Evolutionary conservation across 2,113 vertebrate genomes (phyloP).

Genomic region (Toxotes jaculatrix): DNA sequence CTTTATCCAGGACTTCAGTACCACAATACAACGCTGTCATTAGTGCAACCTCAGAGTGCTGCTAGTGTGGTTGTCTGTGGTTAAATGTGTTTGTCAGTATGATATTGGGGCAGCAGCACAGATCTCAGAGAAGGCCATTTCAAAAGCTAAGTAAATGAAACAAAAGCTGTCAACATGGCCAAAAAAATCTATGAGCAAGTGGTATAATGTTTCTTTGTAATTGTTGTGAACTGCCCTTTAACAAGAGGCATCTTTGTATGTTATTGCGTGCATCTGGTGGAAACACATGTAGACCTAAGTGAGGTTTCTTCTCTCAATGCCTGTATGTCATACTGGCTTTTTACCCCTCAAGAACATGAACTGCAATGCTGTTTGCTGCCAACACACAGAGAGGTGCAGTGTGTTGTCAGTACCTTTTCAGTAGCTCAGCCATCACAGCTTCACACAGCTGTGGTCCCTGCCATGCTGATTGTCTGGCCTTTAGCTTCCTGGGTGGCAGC

Average conservation of each 20-base stretch:
- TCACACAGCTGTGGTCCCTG: conserved; percentile 64
- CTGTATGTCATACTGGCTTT: neutral
- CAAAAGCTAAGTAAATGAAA: neutral
- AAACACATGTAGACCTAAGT: neutral
- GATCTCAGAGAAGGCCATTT: neutral
- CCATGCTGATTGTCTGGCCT: conserved; percentile 77
- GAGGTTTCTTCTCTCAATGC: conserved; percentile 1
- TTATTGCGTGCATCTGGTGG: neutral
- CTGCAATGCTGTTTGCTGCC: conserved; percentile 33
- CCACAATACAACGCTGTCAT: neutral
- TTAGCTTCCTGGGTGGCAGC: conserved; percentile 75
- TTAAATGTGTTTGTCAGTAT: too few relatives aligned
- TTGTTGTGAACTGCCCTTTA: neutral
- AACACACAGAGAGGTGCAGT: conserved; percentile 5
- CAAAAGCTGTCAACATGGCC: neutral
- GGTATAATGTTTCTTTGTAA: neutral
- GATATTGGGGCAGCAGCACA: neutral
- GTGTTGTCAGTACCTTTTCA: conserved; percentile 48
- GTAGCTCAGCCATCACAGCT: conserved; percentile 47
- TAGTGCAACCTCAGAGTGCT: neutral
- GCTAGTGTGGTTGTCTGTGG: neutral
- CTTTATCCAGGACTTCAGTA: neutral
- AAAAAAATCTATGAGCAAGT: neutral
- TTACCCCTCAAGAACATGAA: conserved; percentile 1
- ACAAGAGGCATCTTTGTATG: neutral